These are phyloP conservation scores for Menura novaehollandiae DNA, from an alignment of 2,113 vertebrate species.

Conservation along the genomic window DNA sequence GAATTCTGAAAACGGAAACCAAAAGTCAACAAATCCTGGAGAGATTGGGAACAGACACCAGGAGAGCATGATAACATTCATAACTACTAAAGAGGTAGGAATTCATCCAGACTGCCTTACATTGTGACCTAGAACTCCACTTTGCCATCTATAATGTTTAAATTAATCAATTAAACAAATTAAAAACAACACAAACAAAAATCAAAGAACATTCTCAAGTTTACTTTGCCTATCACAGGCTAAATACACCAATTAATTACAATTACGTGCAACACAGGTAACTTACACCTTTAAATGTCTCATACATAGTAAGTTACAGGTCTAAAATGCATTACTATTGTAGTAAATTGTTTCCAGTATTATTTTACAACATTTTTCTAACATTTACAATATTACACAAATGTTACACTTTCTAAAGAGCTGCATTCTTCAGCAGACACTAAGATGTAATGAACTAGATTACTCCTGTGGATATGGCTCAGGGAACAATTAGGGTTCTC, in stretches of 20 bases:
- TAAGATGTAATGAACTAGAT: not conserved
- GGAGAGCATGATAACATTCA: rapidly evolving
- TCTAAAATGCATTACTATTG: not conserved
- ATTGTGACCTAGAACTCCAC: not conserved
- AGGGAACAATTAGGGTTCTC: not conserved
- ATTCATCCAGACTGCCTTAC: not conserved
- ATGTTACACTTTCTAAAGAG: not conserved
- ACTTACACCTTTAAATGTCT: not conserved
- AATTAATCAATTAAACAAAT: not conserved
- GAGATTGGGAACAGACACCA: not conserved
- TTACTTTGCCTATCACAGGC: not conserved
- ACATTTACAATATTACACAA: not conserved
- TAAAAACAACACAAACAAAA: not conserved
- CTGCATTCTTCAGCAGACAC: not conserved
- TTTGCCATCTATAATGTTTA: not conserved
- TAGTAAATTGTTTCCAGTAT: not conserved
- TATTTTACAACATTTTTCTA: not conserved
- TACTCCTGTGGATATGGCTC: not conserved
- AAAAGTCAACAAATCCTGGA: not conserved
- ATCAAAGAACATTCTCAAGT: not conserved
- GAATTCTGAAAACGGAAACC: not conserved
- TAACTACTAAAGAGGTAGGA: not conserved
- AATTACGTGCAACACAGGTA: not conserved
- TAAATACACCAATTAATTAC: not conserved
- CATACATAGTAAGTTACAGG: not conserved